These are phyloP conservation scores for Aphelinus certus DNA, from an alignment of 1,140 invertebrate species.

Conservation along the genomic window DNA sequence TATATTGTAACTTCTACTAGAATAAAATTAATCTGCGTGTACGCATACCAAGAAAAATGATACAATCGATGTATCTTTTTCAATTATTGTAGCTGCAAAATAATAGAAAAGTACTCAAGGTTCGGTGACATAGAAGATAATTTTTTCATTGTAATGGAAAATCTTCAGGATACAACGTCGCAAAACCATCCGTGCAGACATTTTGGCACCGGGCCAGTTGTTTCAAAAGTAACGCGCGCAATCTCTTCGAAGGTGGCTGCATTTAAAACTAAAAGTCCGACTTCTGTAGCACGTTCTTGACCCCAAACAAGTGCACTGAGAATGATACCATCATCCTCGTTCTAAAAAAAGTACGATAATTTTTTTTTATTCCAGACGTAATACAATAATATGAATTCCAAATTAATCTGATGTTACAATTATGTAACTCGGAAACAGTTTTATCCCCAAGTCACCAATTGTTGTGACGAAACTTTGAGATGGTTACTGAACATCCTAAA, in stretches of 20 bases:
- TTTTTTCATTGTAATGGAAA: neutral
- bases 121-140: neutral
- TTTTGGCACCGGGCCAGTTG: conserved; percentile 79
- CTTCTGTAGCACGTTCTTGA: conserved; percentile 67
- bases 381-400: too few species aligned
- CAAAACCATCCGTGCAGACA: conserved; percentile 84
- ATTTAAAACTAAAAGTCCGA: conserved; percentile 76
- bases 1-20: neutral
- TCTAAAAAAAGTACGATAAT: conserved; percentile 56
- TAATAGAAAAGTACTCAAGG: too few species aligned
- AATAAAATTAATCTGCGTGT: neutral
- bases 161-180: conserved; percentile 9
- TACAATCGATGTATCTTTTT: too few species aligned
- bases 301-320: conserved; percentile 77
- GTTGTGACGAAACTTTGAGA: too few species aligned
- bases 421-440: too few species aligned
- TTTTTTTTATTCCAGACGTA: neutral
- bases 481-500: too few species aligned
- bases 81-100: too few species aligned
- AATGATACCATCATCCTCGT: conserved; percentile 80
- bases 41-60: neutral
- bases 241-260: conserved; percentile 75
- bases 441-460: too few species aligned
- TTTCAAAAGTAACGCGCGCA: conserved; percentile 73
- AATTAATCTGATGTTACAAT: too few species aligned